Conservation (phyloP, 2,113 vertebrate species). For the Semnornis frantzii region DNA sequence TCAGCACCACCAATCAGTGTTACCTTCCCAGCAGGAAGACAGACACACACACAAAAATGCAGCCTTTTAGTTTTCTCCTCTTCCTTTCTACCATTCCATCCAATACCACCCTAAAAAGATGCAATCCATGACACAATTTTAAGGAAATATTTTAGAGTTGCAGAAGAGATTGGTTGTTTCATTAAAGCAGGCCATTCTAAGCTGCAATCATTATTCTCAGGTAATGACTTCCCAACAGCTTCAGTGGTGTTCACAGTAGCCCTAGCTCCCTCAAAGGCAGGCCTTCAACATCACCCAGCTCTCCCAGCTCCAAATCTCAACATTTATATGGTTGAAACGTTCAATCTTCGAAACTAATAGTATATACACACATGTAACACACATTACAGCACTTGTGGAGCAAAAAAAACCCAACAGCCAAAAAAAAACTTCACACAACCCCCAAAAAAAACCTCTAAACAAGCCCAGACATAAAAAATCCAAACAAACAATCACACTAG, state of each 20-base stretch:
- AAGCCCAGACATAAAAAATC: background rate
- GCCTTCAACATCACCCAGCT: too few relatives aligned
- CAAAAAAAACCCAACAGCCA: too few relatives aligned
- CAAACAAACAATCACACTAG: background rate
- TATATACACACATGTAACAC: background rate
- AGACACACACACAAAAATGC: background rate
- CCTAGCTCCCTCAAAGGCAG: background rate
- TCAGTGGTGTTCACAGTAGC: rapidly evolving
- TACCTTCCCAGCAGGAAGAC: background rate
- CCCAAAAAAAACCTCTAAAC: background rate
- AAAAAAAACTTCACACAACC: too few relatives aligned
- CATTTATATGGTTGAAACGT: rapidly evolving
- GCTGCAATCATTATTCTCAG: background rate
- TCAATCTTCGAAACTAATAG: background rate
- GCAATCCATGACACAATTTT: background rate
- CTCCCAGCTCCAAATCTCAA: background rate
- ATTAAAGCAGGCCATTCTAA: background rate
- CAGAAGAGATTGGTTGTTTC: background rate
- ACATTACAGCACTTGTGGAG: background rate
- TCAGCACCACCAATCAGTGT: background rate
- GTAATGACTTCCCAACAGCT: background rate
- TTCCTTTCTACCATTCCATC: background rate
- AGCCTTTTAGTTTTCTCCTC: background rate
- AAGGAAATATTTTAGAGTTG: background rate
- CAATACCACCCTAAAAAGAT: background rate